Evolutionary conservation across 2,797 vertebrate genomes (phyloP).

Genomic region (Halcyon smyrnensis): DNA sequence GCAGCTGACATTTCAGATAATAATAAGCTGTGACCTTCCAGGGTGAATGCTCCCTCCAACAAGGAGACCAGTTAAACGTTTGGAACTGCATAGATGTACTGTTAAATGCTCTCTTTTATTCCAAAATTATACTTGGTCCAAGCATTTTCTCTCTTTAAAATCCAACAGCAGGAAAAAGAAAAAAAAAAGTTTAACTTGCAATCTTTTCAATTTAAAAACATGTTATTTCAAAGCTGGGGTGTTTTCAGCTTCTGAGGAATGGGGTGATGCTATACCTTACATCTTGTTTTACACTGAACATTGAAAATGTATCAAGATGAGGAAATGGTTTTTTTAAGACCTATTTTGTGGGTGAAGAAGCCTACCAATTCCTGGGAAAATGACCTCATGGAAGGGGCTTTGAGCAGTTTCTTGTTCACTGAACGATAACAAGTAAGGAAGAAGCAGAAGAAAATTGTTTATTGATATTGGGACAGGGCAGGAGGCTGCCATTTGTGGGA

Average conservation of each 20-base stretch:
- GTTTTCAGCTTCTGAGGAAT: not conserved
- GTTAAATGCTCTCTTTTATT: not conserved
- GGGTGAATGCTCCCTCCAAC: not conserved
- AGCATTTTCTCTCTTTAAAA: not conserved
- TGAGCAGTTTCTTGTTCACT: not conserved
- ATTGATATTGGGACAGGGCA: not conserved
- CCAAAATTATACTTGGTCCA: not conserved
- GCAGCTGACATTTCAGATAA: slow-evolving; percentile 7
- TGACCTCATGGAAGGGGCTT: accelerated
- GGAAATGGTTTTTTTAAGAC: not conserved
- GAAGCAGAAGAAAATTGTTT: not conserved
- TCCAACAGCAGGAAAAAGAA: not conserved
- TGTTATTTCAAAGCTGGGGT: not conserved
- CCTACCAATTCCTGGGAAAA: not conserved
- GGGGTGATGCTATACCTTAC: not conserved
- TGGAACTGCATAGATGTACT: not conserved
- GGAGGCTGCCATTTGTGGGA: not conserved
- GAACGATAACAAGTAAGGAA: not conserved
- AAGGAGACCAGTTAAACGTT: not conserved
- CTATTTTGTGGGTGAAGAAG: not conserved
- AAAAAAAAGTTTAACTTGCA: not conserved
- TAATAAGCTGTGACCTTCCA: not conserved
- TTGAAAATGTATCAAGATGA: not conserved
- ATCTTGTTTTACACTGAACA: not conserved
- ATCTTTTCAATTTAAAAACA: not conserved